These are phyloP conservation scores for Catocala sponsa DNA, from an alignment of 2,888 invertebrate genomes.

Conservation along the genomic window DNA sequence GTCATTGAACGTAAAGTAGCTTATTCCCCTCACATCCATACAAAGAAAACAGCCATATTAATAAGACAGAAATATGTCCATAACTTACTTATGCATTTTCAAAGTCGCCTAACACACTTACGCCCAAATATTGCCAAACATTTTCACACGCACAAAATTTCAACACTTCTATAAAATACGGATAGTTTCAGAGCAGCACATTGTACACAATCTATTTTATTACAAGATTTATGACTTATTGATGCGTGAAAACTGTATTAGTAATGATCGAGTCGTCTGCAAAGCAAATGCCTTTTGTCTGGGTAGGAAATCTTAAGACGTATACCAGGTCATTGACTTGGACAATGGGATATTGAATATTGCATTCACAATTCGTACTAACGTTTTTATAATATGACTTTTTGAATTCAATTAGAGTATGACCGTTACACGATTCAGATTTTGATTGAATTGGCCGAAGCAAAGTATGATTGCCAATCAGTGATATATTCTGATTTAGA, in stretches of 20 bases:
- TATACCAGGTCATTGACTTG: neutral
- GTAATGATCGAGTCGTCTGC: conserved; percentile 32
- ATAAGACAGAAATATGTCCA: too few relatives aligned
- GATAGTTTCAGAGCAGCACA: neutral
- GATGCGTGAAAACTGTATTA: conserved; percentile 44
- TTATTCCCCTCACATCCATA: too few relatives aligned
- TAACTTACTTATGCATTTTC: too few relatives aligned
- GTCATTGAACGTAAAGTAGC: too few relatives aligned
- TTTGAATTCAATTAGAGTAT: neutral
- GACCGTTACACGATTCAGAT: neutral
- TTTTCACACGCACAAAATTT: too few relatives aligned
- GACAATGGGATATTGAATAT: neutral
- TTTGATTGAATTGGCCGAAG: neutral
- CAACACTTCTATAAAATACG: neutral
- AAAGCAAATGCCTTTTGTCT: conserved; percentile 41
- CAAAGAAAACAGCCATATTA: too few relatives aligned
- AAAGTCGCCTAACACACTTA: too few relatives aligned
- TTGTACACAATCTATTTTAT: conserved; percentile 28
- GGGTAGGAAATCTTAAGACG: conserved; percentile 13
- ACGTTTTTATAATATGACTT: neutral
- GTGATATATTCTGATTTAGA: neutral
- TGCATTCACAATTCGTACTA: neutral
- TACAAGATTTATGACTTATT: conserved; percentile 37
- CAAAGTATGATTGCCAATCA: neutral
- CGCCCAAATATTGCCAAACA: too few relatives aligned